Percentiles rank a stretch among this genome's conserved stretches.
Evolutionary conservation across 30 jellyfish, hydroid and myxozoan species (phyloP).

Genomic region (Sanderia malayensis): DNA sequence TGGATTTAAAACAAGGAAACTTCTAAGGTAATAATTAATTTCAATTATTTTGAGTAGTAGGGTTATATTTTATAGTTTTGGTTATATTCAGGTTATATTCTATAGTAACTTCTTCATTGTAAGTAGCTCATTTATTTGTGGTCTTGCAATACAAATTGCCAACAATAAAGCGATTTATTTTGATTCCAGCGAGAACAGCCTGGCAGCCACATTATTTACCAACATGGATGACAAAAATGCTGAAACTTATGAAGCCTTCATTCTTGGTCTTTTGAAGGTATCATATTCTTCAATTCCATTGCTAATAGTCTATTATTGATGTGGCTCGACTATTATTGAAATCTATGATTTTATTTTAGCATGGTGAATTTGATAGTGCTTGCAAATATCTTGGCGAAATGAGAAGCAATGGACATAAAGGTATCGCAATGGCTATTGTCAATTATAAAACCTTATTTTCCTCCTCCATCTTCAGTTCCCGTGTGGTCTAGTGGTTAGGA

Average conservation of each 20-base stretch:
- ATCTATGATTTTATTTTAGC: constrained; percentile 15
- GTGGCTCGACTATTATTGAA: no score
- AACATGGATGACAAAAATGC: constrained; percentile 25
- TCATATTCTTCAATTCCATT: not conserved
- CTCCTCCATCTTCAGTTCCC: no score
- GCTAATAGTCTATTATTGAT: no score
- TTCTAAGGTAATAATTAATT: constrained; percentile 3
- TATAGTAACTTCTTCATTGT: no score
- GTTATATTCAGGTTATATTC: no score
- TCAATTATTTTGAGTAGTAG: not conserved
- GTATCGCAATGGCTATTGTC: constrained; percentile 17
- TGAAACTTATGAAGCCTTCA: constrained; percentile 53
- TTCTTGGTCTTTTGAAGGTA: constrained; percentile 61
- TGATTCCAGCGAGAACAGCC: constrained; percentile 26
- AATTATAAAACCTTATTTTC: not conserved
- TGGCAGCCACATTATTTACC: constrained; percentile 40
- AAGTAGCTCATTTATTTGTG: no score
- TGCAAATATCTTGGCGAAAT: constrained; percentile 30
- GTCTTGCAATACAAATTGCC: no score
- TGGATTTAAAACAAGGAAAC: constrained; percentile 32
- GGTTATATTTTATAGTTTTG: no score
- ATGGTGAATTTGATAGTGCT: constrained; percentile 44
- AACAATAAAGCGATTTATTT: no score
- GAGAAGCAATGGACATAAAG: constrained; percentile 42
- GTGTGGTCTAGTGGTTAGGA: no score